Evolutionary conservation across 2,113 vertebrate species (phyloP).

Genomic region (Poeciliopsis prolifica): DNA sequence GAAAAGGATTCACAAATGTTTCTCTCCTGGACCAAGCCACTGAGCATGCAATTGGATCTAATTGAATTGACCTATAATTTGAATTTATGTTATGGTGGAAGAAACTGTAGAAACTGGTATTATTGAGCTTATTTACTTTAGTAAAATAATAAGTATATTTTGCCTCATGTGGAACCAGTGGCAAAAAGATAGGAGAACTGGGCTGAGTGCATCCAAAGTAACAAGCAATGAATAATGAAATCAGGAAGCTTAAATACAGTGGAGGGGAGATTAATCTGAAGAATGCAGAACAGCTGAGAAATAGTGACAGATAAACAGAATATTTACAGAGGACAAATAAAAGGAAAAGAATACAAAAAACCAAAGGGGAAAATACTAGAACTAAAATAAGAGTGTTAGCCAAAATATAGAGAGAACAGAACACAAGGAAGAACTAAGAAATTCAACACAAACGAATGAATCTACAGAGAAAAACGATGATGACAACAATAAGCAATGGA

Average conservation of each 20-base stretch:
- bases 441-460: not conserved
- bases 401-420: not conserved
- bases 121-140: not conserved
- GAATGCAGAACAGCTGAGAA: not conserved
- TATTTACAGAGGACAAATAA: not conserved
- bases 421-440: not conserved
- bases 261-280: not conserved
- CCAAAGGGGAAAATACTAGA: not conserved
- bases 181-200: not conserved
- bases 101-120: too few species aligned
- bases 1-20: too few species aligned
- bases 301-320: not conserved
- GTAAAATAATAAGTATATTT: not conserved
- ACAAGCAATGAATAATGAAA: not conserved
- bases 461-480: not conserved
- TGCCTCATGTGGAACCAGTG: too few species aligned
- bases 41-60: too few species aligned
- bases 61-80: too few species aligned
- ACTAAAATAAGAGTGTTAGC: not conserved
- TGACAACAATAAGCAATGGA: not conserved
- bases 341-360: not conserved
- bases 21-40: too few species aligned
- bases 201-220: not conserved
- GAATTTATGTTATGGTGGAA: too few species aligned
- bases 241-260: not conserved